Percentiles rank a stretch among this genome's conserved stretches.
Conservation (phyloP, 2,888 invertebrate genomes). For the Protonemura montana region DNA sequence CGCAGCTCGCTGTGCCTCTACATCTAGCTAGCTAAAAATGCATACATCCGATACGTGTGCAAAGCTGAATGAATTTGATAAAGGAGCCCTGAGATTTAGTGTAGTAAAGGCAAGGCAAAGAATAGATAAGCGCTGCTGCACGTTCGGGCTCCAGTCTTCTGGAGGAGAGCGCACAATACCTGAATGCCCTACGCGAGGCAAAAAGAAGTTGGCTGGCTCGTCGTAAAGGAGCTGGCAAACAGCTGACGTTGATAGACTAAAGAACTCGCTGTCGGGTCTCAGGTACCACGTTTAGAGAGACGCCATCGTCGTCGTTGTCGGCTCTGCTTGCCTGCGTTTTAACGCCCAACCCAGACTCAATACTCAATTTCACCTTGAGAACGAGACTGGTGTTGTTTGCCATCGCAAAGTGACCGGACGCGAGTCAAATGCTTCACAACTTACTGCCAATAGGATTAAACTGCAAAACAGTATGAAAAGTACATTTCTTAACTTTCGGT, state of each 20-base stretch:
- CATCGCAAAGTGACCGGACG: too few species aligned
- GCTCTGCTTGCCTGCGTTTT: not conserved
- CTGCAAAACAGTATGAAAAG: too few species aligned
- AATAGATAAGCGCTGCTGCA: not conserved
- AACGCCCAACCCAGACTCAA: too few species aligned
- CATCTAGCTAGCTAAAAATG: not conserved
- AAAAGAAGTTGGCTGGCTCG: not conserved
- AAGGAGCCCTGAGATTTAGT: slow-evolving; percentile 12
- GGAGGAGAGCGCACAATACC: not conserved
- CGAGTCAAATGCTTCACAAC: too few species aligned
- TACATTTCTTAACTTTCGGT: too few species aligned
- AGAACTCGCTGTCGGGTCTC: not conserved
- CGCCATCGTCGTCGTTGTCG: not conserved
- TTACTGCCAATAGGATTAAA: too few species aligned
- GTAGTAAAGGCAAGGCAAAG: not conserved
- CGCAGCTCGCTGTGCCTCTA: not conserved
- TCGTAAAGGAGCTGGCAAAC: not conserved
- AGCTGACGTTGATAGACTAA: not conserved
- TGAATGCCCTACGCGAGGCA: not conserved
- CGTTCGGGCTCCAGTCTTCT: not conserved
- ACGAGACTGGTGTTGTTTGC: too few species aligned
- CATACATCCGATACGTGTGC: slow-evolving; percentile 5
- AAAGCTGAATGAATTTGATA: slow-evolving; percentile 29
- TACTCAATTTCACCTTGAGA: too few species aligned
- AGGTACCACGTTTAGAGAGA: not conserved